Percentiles rank a stretch among this genome's conserved stretches.
Evolutionary conservation across 1,140 invertebrate genomes (phyloP).

Genomic region (Heliconius eleuchia): DNA sequence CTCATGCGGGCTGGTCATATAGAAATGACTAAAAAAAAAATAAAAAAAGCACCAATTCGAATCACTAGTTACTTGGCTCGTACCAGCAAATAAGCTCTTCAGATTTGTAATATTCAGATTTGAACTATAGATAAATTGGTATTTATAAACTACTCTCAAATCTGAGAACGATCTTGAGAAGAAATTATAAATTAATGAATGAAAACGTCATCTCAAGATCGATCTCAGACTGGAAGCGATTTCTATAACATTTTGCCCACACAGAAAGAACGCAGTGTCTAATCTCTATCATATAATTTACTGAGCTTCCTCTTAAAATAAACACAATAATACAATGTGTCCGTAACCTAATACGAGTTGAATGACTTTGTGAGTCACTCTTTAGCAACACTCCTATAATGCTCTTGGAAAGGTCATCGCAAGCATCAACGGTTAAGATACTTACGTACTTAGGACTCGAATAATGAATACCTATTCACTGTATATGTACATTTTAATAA

Average conservation of each 20-base stretch:
- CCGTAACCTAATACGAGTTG: slow-evolving; percentile 48
- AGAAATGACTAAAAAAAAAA: no score
- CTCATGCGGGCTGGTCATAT: no score
- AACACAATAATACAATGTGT: slow-evolving; percentile 11
- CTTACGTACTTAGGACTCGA: neutral
- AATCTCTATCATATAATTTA: neutral
- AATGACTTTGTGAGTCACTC: slow-evolving; percentile 71
- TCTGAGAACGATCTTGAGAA: no score
- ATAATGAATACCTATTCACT: neutral
- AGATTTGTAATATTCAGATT: no score
- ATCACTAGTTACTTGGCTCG: no score
- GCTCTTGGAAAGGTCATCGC: slow-evolving; percentile 65
- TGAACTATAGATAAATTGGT: no score
- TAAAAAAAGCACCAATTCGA: no score
- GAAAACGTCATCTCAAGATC: no score
- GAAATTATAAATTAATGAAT: no score
- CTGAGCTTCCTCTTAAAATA: neutral
- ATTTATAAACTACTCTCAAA: no score
- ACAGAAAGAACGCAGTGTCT: neutral
- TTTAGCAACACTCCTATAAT: slow-evolving; percentile 53
- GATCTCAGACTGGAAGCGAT: no score
- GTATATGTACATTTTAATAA: neutral
- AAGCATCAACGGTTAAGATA: slow-evolving; percentile 35
- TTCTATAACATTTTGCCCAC: neutral
- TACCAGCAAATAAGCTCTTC: no score